Evolutionary conservation across 2,888 invertebrate species (phyloP).

Genomic region (Gastrophysa polygoni): DNA sequence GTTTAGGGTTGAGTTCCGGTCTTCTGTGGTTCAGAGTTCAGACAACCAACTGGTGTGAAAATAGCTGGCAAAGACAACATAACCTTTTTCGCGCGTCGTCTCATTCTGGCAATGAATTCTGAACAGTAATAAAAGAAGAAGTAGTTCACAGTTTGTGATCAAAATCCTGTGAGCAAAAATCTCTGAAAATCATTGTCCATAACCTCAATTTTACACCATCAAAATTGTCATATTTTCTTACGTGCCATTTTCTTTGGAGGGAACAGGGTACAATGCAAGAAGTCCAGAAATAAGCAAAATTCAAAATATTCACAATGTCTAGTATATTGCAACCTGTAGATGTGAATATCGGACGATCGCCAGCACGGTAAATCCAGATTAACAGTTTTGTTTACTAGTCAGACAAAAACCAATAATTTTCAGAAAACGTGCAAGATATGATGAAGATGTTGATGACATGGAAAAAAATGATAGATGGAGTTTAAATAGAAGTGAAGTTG

Average conservation of each 20-base stretch:
- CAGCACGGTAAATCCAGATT: constrained; percentile 46
- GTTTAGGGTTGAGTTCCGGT: too few relatives aligned
- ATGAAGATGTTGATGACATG: constrained; percentile 35
- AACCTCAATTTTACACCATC: too few relatives aligned
- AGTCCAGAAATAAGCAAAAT: constrained; percentile 14
- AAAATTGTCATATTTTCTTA: constrained; percentile 2
- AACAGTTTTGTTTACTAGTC: constrained; percentile 10
- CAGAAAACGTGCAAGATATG: constrained; percentile 54
- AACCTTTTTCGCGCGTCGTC: too few relatives aligned
- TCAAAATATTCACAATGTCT: constrained; percentile 26
- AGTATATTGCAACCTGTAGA: constrained; percentile 47
- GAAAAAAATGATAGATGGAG: constrained; percentile 46
- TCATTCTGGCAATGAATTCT: too few relatives aligned
- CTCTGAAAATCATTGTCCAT: too few relatives aligned
- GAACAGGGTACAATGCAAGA: constrained; percentile 18
- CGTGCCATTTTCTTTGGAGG: constrained; percentile 7
- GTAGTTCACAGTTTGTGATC: too few relatives aligned
- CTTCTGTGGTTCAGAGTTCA: too few relatives aligned
- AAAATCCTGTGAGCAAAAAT: too few relatives aligned
- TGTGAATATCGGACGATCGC: constrained; percentile 48
- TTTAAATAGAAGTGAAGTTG: constrained; percentile 52
- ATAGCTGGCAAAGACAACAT: too few relatives aligned
- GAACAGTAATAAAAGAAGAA: too few relatives aligned
- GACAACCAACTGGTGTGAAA: too few relatives aligned
- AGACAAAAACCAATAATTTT: constrained; percentile 22